These are phyloP conservation scores for Lepidostoma basale DNA, from an alignment of 1,140 invertebrate genomes.

Conservation along the genomic window DNA sequence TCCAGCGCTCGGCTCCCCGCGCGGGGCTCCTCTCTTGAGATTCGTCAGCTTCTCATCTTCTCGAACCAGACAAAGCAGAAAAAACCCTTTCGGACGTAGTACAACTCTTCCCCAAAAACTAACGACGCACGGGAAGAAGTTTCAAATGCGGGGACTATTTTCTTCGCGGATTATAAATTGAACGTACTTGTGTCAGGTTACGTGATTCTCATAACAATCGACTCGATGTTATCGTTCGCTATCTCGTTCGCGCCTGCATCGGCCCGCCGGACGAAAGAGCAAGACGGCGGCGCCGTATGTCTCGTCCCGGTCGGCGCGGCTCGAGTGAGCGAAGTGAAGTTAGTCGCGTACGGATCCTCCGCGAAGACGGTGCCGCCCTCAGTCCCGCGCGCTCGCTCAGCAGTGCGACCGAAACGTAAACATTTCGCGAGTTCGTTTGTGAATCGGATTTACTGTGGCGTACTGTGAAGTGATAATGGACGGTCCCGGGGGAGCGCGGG, in stretches of 20 bases:
- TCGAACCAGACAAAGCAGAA: not conserved
- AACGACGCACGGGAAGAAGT: slow-evolving; percentile 16
- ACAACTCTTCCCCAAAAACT: not conserved
- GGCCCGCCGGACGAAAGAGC: slow-evolving; percentile 46
- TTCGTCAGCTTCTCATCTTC: slow-evolving; percentile 1
- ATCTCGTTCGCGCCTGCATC: slow-evolving; percentile 47
- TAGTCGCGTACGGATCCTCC: slow-evolving; percentile 60
- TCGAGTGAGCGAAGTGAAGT: slow-evolving; percentile 52
- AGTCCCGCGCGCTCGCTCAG: slow-evolving; percentile 53
- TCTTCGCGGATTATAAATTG: slow-evolving; percentile 37
- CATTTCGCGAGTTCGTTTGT: slow-evolving; percentile 48
- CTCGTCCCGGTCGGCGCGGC: slow-evolving; percentile 54
- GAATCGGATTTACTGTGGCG: slow-evolving; percentile 65
- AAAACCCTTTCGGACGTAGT: not conserved
- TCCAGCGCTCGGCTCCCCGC: slow-evolving; percentile 56
- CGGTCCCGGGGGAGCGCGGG: slow-evolving; percentile 79
- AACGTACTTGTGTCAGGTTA: slow-evolving; percentile 49
- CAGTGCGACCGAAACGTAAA: slow-evolving; percentile 58
- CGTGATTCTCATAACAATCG: slow-evolving; percentile 44
- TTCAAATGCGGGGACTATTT: slow-evolving; percentile 41
- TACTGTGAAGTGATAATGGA: slow-evolving; percentile 74
- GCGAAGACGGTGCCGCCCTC: slow-evolving; percentile 59
- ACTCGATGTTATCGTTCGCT: slow-evolving; percentile 33
- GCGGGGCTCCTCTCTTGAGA: slow-evolving; percentile 44
- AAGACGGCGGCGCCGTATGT: slow-evolving; percentile 51